A percentile compares a stretch with the other conserved stretches of the same genome.
phyloP scores from a whole-genome alignment of 1,140 invertebrate genomes.

The Drosophila sulfurigaster region DNA sequence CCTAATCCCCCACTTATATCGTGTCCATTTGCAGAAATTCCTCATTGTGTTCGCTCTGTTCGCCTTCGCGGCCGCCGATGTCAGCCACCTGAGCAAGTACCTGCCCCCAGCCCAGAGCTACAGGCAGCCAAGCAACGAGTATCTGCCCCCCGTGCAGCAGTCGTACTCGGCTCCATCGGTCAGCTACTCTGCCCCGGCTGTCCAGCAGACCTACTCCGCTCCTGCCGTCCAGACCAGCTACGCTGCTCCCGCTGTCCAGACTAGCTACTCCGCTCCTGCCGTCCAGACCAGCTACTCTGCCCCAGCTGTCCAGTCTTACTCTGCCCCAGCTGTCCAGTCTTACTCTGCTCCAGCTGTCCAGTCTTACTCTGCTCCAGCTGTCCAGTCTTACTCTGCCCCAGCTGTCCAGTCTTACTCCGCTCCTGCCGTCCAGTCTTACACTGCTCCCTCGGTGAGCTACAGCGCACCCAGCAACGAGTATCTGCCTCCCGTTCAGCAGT shows the following conservation, averaged over 20 bases:
- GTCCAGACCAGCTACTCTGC: conserved; percentile 36
- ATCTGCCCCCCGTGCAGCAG: conserved; percentile 65
- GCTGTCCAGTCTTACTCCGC: conserved; percentile 31
- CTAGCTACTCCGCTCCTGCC: conserved; percentile 43
- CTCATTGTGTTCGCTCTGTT: conserved; percentile 78
- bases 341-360: conserved; percentile 38
- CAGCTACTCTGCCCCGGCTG: conserved; percentile 31
- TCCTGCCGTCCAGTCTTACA: conserved; percentile 36
- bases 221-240: conserved; percentile 41
- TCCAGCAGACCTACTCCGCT: conserved; percentile 43
- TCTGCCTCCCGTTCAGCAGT: conserved; percentile 61
- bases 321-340: not conserved
- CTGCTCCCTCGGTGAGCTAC: conserved; percentile 51
- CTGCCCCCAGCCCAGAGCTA: conserved; percentile 62
- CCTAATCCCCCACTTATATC: conserved; percentile 24
- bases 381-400: conserved; percentile 39
- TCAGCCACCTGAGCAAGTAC: conserved; percentile 76
- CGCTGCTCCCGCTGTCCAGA: conserved; percentile 26
- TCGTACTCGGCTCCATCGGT: conserved; percentile 39
- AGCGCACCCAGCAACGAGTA: conserved; percentile 67
- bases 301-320: conserved; percentile 19
- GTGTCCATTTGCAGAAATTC: conserved; percentile 71
- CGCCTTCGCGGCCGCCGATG: conserved; percentile 78
- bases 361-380: conserved; percentile 32
- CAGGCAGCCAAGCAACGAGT: conserved; percentile 65